These are phyloP conservation scores for Eurypyga helias DNA, from an alignment of 2,113 vertebrate genomes.

Conservation along the genomic window DNA sequence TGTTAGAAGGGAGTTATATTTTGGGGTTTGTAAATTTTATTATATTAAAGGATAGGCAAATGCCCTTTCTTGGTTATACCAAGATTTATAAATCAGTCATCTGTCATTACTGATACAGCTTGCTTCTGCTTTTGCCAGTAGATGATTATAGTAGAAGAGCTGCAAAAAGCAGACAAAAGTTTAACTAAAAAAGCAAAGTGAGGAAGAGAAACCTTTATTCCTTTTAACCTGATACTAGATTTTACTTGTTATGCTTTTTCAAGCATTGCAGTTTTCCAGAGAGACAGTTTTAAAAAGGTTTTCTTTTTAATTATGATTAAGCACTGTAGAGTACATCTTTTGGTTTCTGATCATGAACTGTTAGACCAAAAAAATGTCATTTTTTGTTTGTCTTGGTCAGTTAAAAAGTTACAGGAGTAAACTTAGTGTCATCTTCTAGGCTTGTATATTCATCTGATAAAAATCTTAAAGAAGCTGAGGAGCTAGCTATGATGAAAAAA, in stretches of 20 bases:
- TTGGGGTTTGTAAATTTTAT: not conserved
- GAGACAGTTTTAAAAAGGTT: not conserved
- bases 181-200: not conserved
- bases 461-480: slow-evolving; percentile 73
- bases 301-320: not conserved
- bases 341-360: not conserved
- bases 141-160: not conserved
- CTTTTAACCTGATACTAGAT: not conserved
- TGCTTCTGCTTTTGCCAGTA: not conserved
- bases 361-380: not conserved
- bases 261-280: not conserved
- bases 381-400: not conserved
- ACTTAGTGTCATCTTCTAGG: slow-evolving; percentile 68
- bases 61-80: not conserved
- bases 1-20: not conserved
- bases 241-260: not conserved
- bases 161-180: not conserved
- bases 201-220: not conserved
- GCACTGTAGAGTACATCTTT: not conserved
- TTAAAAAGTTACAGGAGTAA: not conserved
- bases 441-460: slow-evolving; percentile 77
- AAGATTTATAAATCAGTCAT: not conserved
- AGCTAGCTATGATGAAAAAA: slow-evolving; percentile 68
- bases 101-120: not conserved
- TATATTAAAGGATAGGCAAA: not conserved